Evolutionary conservation across 2,888 invertebrate species (phyloP), one percentile per base, ranked within the genome.

Genomic region (Drosophila rellima): DNA sequence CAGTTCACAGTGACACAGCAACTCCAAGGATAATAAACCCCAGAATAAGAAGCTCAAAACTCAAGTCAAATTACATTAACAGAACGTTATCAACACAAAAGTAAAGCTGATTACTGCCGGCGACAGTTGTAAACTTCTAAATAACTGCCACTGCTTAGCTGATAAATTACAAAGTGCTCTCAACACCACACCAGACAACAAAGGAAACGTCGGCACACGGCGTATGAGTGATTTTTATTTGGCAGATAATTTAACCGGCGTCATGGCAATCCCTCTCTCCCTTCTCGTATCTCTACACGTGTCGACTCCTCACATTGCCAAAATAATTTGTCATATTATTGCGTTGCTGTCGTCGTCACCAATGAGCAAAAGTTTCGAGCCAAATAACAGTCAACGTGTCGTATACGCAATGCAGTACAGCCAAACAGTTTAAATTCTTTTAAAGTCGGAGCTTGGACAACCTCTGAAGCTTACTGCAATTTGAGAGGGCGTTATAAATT

Each of bases 141-240:
- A 84, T 77, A 83, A 78, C 88, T 83, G 82, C 67, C 71, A 70
- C 26, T 68, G 29, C 61, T 48, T 47, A 60, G 40, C 67, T 85
- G 82, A 79, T 76, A 84, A 89, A 88, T 89, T 79, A 69, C 74
- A 65, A 65, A 67, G 63, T 23, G 20, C 57, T 64, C 62, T 48
- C 63, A 42, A 60, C 62, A 48, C 48, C 51, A 54, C 31, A 29
- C 8, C 3, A 17, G 26, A 15, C 15, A 74, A 47, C 54, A 65
- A 64, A 54, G 59, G 61, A 60, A 59, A 45, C 55, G 56, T 8
- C 44, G 37, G 63, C 61, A 80, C 63, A 66, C 57, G 63, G 68
- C 88, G 90, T 88, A 88, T 84, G 90, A 89, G 86, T 82, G 80
- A 84, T 89, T 89, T 89, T 88, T 79, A 89, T 84, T 88, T 85